Conservation (phyloP, 2,888 invertebrate species). For the Galerucella pusilla region DNA sequence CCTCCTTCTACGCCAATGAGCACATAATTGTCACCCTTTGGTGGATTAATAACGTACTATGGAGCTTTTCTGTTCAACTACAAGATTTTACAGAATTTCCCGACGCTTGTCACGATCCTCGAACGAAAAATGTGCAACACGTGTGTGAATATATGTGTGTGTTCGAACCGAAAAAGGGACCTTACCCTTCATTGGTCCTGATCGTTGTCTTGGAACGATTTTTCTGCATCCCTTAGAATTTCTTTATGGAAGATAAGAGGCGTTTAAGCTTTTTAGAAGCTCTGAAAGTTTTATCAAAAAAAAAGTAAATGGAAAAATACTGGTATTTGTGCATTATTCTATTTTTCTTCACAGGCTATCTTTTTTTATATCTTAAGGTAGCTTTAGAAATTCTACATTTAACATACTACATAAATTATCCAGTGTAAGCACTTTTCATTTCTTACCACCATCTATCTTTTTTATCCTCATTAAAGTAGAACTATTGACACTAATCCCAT, state of each 20-base stretch:
- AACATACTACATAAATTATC: too few species aligned
- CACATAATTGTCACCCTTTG: conserved; percentile 62
- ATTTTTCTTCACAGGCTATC: too few species aligned
- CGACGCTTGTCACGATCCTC: conserved; percentile 12
- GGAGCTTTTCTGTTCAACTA: conserved; percentile 51
- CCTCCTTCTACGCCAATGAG: conserved; percentile 62
- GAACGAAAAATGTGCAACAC: conserved; percentile 22
- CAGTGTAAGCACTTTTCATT: too few species aligned
- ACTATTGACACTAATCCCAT: too few species aligned
- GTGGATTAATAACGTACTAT: conserved; percentile 60
- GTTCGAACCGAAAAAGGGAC: conserved; percentile 3
- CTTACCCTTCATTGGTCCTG: conserved; percentile 16
- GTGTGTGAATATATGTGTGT: conserved; percentile 15
- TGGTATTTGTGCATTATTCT: not conserved
- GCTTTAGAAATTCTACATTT: too few species aligned
- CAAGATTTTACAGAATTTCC: conserved; percentile 38
- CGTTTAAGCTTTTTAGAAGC: conserved; percentile 12
- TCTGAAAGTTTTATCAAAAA: conserved; percentile 4
- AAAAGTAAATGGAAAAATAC: conserved; percentile 13
- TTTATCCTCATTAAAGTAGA: too few species aligned
- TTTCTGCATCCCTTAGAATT: conserved; percentile 10
- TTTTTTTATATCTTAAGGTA: too few species aligned
- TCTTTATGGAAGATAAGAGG: not conserved
- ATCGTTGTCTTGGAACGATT: conserved; percentile 18
- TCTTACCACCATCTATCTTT: too few species aligned